These are phyloP conservation scores for Phalacrocorax brasilianus DNA, from an alignment of 2,113 vertebrate genomes.

Conservation along the genomic window DNA sequence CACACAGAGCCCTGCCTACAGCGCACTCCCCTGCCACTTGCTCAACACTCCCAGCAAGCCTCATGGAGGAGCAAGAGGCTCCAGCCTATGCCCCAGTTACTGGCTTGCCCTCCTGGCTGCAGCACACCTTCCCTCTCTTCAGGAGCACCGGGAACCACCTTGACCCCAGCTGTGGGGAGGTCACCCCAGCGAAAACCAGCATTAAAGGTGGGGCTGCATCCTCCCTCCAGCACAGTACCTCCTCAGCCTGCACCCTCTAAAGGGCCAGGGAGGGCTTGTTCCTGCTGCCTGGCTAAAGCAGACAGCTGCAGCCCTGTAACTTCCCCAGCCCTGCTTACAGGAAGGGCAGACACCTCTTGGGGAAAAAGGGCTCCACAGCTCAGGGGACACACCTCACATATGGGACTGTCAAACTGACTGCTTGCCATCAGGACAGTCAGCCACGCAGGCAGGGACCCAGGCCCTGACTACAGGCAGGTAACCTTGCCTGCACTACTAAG, in stretches of 20 bases:
- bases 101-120: background rate
- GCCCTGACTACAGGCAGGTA: background rate
- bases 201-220: background rate
- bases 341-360: background rate
- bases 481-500: background rate
- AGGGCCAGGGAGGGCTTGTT: background rate
- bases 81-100: background rate
- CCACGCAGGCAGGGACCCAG: background rate
- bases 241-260: background rate
- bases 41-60: background rate
- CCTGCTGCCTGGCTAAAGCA: background rate
- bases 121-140: background rate
- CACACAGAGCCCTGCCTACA: background rate
- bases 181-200: background rate
- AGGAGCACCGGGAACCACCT: background rate
- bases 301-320: background rate
- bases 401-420: background rate
- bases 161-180: background rate
- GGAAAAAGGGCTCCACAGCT: background rate
- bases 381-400: no score
- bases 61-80: background rate
- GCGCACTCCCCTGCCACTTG: background rate
- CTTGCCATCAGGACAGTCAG: background rate
- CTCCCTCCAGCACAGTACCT: background rate
- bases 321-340: background rate